Conservation (phyloP, 2,888 invertebrate genomes). For the Noctua janthe region DNA sequence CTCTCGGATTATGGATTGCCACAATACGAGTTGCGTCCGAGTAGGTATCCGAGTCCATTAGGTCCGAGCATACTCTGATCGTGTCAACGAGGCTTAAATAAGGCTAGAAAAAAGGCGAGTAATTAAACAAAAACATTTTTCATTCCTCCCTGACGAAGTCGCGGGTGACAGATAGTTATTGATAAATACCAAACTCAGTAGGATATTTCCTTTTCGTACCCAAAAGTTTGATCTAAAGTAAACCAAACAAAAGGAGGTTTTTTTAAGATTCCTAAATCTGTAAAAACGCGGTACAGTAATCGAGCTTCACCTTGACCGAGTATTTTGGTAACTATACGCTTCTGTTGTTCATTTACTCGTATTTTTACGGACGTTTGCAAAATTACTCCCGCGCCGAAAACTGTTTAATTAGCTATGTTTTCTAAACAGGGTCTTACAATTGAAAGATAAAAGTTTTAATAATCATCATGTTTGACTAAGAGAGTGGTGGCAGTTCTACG, state of each 20-base stretch:
- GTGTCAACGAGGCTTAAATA: no score
- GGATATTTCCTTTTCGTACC: background rate
- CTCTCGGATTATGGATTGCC: no score
- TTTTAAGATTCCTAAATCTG: constrained; percentile 29
- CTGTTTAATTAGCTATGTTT: constrained; percentile 1
- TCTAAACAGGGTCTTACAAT: background rate
- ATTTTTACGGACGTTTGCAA: constrained; percentile 21
- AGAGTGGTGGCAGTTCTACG: background rate
- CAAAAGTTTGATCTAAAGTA: background rate
- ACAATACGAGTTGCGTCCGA: no score
- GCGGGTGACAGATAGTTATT: background rate
- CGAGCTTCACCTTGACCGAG: constrained; percentile 54
- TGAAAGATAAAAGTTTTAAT: background rate
- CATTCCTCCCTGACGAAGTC: no score
- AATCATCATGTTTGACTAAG: background rate
- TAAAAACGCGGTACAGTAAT: constrained; percentile 39
- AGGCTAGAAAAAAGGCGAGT: no score
- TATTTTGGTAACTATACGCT: constrained; percentile 37
- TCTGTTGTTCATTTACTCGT: constrained; percentile 48
- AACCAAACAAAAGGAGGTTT: constrained; percentile 18
- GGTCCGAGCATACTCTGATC: no score
- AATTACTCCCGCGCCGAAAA: constrained; percentile 7
- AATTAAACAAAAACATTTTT: no score
- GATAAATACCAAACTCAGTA: background rate
- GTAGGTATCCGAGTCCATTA: no score